A percentile compares a stretch with the other conserved stretches of the same genome.
phyloP scores from a whole-genome alignment of 2,797 vertebrate genomes.

The Notolepis coatsorum region DNA sequence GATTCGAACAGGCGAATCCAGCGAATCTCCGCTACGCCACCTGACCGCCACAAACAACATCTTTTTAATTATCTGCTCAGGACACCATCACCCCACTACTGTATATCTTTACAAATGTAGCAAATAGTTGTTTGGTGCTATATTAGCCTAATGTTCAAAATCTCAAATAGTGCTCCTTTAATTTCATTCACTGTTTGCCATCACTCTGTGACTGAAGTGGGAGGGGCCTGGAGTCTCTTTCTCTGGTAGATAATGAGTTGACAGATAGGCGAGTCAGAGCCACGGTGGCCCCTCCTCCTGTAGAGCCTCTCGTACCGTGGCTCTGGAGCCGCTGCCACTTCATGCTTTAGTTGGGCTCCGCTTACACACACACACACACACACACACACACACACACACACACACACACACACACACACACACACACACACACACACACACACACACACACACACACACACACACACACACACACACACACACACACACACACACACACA shows the following conservation, averaged over 20 bases:
- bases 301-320: conserved; percentile 25
- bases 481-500: conserved; percentile 31
- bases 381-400: conserved; percentile 37
- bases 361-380: conserved; percentile 33
- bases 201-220: conserved; percentile 25
- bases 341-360: conserved; percentile 39
- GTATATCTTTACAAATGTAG: no score
- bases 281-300: conserved; percentile 18
- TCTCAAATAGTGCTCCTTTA: no score
- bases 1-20: no score
- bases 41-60: no score
- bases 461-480: conserved; percentile 34
- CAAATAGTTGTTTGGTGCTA: no score
- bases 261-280: conserved; percentile 44
- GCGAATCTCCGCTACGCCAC: no score
- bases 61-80: no score
- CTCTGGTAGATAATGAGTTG: conserved; percentile 71
- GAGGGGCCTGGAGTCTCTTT: conserved; percentile 17
- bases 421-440: conserved; percentile 35
- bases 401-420: conserved; percentile 34
- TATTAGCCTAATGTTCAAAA: no score
- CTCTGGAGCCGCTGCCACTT: conserved; percentile 54
- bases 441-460: conserved; percentile 37
- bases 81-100: no score
- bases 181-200: no score